A percentile compares a stretch with the other conserved stretches of the same genome.
Conservation (phyloP, 2,113 vertebrate genomes). For the Centropus bengalensis region DNA sequence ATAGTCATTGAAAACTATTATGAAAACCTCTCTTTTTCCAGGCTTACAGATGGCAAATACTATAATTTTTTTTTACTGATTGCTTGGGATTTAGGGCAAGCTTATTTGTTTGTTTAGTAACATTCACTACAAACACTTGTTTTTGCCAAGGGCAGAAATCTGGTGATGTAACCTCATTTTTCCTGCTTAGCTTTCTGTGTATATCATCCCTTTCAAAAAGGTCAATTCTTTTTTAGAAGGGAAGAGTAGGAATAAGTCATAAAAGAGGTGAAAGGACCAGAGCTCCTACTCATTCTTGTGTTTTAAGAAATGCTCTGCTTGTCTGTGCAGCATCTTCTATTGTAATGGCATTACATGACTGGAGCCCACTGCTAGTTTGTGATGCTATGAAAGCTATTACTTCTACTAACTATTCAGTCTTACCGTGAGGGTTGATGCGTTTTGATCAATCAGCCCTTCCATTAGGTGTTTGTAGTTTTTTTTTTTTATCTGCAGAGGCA, state of each 20-base stretch:
- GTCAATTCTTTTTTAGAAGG: background rate
- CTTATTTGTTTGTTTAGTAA: background rate
- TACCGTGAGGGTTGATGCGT: accelerated
- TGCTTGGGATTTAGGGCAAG: no score
- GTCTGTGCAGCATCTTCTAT: background rate
- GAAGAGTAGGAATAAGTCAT: background rate
- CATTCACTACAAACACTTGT: background rate
- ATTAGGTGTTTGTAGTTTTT: accelerated
- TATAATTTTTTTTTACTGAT: background rate
- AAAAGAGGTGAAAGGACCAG: background rate
- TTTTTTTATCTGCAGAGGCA: no score
- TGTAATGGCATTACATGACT: background rate
- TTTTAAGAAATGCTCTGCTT: background rate
- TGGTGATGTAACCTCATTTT: background rate
- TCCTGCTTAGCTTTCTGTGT: background rate
- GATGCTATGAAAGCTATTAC: background rate
- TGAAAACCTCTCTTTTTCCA: background rate
- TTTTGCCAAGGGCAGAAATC: background rate
- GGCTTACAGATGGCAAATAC: background rate
- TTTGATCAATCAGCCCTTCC: background rate
- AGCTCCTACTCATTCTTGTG: background rate
- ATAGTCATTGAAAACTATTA: background rate
- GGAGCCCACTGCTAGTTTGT: background rate
- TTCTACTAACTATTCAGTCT: background rate
- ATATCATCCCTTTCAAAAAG: background rate